Base-by-base conservation (phyloP, 64 coral and sea anemone genomes). In the Pocillopora damicornis region DNA sequence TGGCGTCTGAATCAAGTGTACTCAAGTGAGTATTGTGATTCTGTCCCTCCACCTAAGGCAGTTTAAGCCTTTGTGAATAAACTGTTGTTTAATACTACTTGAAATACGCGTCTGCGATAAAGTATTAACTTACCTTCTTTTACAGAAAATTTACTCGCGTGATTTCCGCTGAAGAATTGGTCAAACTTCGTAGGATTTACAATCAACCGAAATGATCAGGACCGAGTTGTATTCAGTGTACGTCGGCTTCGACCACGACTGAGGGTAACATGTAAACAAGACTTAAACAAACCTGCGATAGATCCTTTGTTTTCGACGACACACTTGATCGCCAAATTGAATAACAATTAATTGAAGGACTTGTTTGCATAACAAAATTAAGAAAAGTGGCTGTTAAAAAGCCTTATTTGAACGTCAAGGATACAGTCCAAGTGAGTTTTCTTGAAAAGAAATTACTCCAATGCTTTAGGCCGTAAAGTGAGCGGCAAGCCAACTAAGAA, bases 341-440 rank as follows among this genome's bases (percentile, higher is more conserved):
- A 56, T 17, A 56, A 42, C 4, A 20, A 56, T 77, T 77, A 77
- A 56, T 77, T 77, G 75, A 35, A 77, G 18, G 16, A 45, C 37
- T 51, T 77, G 75, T 56, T 75, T 36, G 73, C 30, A 75, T 75
- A 75, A 75, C n/a, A 73, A 35, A 73, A 20, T 38, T 45, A 76
- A 16, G 37, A 7, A 16, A 76, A 76, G 20, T 26, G 35, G 25
- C 13, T 76, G 74, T 13, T 30, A 30, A 30, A 30, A 30, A 30
- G 30, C 30, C 30, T 30, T 30, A 30, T 30, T 30, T 30, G 30
- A 30, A 30, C 30, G 30, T 30, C 30, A 30, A 30, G 30, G 30
- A 30, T 30, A 30, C 30, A 30, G 30, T 30, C 30, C 30, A 30
- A 30, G 30, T 30, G 30, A 30, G 30, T 30, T 30, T 30, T 30